phyloP scores from a whole-genome alignment of 2,888 invertebrate genomes.

The Melanotus villosus region DNA sequence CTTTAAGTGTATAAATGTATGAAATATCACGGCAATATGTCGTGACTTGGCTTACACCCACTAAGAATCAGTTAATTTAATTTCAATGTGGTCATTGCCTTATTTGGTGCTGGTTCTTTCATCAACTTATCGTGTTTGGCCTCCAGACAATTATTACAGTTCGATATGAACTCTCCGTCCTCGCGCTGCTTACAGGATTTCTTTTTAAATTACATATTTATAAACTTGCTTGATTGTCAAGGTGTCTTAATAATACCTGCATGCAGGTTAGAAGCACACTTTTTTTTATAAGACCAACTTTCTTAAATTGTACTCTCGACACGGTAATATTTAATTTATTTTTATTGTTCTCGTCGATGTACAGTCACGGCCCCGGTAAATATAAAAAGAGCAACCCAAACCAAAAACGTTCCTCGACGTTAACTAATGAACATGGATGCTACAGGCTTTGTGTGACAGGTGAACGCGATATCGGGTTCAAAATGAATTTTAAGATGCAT shows the following conservation, averaged over 20 bases:
- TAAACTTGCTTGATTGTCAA: conserved; percentile 25
- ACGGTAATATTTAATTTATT: conserved; percentile 20
- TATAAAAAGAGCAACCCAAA: conserved; percentile 7
- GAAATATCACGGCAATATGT: conserved; percentile 37
- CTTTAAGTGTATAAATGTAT: conserved; percentile 13
- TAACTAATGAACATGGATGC: conserved; percentile 21
- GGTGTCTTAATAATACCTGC: conserved; percentile 17
- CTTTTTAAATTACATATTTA: conserved; percentile 23
- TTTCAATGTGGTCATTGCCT: conserved; percentile 55
- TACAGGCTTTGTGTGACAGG: conserved; percentile 26
- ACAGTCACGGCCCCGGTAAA: not conserved
- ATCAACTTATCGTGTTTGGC: conserved; percentile 55
- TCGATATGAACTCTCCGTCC: conserved; percentile 25
- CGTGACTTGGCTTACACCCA: conserved; percentile 56
- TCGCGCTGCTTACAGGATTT: conserved; percentile 8
- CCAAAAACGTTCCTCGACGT: conserved; percentile 10
- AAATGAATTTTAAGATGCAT: conserved; percentile 28
- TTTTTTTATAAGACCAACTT: conserved; percentile 1
- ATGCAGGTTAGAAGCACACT: conserved; percentile 11
- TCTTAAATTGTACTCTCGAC: not conserved
- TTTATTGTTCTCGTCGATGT: not conserved
- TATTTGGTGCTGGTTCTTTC: conserved; percentile 55
- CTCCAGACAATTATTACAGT: conserved; percentile 51
- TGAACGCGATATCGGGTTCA: conserved; percentile 18
- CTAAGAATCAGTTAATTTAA: conserved; percentile 56